phyloP scores from a whole-genome alignment of 2,797 vertebrate genomes.

The Iguana delicatissima region DNA sequence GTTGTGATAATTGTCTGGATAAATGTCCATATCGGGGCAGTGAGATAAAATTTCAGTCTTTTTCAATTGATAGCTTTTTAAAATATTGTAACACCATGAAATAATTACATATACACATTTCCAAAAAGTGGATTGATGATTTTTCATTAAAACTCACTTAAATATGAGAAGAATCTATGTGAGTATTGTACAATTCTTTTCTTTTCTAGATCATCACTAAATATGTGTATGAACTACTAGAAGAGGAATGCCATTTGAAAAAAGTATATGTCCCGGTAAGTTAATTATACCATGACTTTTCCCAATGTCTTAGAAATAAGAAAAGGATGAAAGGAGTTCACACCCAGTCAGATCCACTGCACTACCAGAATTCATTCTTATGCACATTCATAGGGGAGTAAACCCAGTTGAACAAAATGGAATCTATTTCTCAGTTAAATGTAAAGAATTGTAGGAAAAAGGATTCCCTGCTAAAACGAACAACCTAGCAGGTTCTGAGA shows the following conservation, averaged over 20 bases:
- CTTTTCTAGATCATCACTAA: constrained; percentile 93
- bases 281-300: constrained; percentile 47
- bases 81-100: not conserved
- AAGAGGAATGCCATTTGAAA: constrained; percentile 93
- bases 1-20: not conserved
- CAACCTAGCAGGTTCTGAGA: too few species aligned
- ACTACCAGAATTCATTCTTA: too few species aligned
- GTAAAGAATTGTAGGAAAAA: too few species aligned
- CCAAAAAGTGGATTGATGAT: constrained; percentile 8
- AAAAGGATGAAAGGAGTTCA: not conserved
- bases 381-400: too few species aligned
- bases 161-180: constrained; percentile 32
- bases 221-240: constrained; percentile 93
- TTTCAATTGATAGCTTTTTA: constrained; percentile 17
- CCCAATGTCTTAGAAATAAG: not conserved
- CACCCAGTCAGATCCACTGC: too few species aligned
- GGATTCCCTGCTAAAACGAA: too few species aligned
- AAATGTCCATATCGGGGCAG: not conserved
- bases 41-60: not conserved
- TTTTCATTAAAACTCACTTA: constrained; percentile 16
- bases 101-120: constrained; percentile 2
- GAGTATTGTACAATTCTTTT: constrained; percentile 53
- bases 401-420: too few species aligned
- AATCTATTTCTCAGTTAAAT: too few species aligned
- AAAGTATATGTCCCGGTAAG: constrained; percentile 96